phyloP scores from a whole-genome alignment of 2,113 vertebrate species.

The Myotis yumanensis region DNA sequence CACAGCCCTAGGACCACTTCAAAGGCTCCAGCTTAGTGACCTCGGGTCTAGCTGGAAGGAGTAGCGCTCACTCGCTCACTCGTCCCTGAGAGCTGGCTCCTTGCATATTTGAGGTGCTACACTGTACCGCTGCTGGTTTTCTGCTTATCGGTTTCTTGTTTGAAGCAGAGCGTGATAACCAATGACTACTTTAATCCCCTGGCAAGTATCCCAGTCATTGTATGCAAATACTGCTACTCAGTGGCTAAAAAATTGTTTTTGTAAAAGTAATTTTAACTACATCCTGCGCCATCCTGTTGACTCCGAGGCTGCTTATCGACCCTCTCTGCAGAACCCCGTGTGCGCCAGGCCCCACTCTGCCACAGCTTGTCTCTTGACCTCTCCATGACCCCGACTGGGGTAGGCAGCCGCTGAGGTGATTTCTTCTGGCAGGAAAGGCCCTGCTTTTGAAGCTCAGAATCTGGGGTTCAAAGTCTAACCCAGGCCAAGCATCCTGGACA shows the following conservation, averaged over 20 bases:
- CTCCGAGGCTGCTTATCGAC: neutral
- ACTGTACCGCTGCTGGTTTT: neutral
- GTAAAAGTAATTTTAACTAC: neutral
- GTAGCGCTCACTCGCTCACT: neutral
- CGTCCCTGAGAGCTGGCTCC: neutral
- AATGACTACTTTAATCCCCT: neutral
- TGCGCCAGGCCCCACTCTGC: neutral
- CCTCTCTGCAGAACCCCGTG: neutral
- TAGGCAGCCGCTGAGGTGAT: neutral
- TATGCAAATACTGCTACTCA: conserved; percentile 34
- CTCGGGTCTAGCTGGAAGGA: neutral
- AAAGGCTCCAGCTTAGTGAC: neutral
- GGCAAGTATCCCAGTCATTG: conserved; percentile 12
- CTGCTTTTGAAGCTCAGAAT: neutral
- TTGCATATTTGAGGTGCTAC: neutral
- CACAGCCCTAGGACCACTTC: neutral
- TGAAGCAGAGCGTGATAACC: neutral
- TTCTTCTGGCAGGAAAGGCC: neutral
- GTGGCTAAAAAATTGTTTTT: neutral
- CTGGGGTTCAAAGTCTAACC: neutral
- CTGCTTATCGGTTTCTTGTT: neutral
- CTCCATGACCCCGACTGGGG: conserved; percentile 26
- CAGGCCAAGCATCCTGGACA: fast-evolving
- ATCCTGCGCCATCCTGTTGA: conserved; percentile 43
- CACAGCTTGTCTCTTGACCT: conserved; percentile 51